Base-by-base conservation (phyloP, 2,888 invertebrate species). In the Acronicta leporina region DNA sequence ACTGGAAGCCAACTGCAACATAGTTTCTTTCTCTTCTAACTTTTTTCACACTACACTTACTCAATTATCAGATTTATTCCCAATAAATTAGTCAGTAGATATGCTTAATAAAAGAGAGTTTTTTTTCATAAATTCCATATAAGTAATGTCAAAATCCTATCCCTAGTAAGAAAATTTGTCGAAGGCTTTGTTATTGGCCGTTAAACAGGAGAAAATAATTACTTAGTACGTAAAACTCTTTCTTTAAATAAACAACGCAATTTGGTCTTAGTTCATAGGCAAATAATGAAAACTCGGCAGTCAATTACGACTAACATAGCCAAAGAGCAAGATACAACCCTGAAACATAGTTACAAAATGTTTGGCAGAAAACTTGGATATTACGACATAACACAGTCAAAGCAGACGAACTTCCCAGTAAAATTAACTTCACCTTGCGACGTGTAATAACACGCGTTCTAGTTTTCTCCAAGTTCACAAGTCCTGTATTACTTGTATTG, bases 401-500 rank as follows among this genome's bases (percentile, higher is more conserved):
- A 71, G 35, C 59, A 43, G 67, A 68, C 72, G 62, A 77, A 75
- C 62, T 75, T 74, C 50, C 63, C 52, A 56, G 52, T 66, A 48
- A 73, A 76, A 75, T 75, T 72, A 68, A 73, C 66, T 68, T 73
- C 71, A 68, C 63, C 64, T 59, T 53, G 44, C 49, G 51, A 57
- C 61, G 50, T 49, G 47, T 45, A 65, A 57, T 58, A 63, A 59
- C 41, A 61, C 38, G 53, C 68, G 72, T 71, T 67, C 75, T 61
- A 79, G 68, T 78, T 86, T 82, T 81, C 81, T 73, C 80, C 67
- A 79, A 82, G 82, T 83, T 82, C 79, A 79, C 77, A 78, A 68
- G 63, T 64, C 45, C 52, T 59, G 44, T 71, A 41, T 65, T 70
- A 66, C 50, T 50, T 63, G 63, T 62, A 75, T 68, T 74, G 62